Percentiles rank a stretch among this genome's conserved stretches.
Conservation (phyloP, 1,140 invertebrate genomes). For the Asbolus verrucosus region DNA sequence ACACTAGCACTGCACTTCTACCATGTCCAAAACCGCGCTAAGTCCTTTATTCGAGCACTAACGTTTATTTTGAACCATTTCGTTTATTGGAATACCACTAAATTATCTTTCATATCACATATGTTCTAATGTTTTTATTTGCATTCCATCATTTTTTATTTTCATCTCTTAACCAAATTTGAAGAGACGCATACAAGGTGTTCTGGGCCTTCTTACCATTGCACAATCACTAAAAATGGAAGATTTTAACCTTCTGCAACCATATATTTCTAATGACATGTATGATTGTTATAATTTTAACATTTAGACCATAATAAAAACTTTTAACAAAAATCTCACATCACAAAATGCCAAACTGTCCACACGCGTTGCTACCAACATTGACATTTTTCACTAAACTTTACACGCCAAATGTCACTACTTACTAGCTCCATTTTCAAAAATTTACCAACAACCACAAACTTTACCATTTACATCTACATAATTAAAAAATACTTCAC, state of each 20-base stretch:
- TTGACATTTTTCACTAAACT: conserved; percentile 46
- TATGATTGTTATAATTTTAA: conserved; percentile 58
- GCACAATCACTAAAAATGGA: conserved; percentile 51
- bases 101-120: conserved; percentile 64
- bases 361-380: conserved; percentile 65
- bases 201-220: conserved; percentile 54
- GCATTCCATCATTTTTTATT: conserved; percentile 65
- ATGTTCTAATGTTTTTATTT: conserved; percentile 66
- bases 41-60: conserved; percentile 49
- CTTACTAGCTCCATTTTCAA: conserved; percentile 24
- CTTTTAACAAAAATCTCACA: conserved; percentile 64
- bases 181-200: conserved; percentile 59
- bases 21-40: conserved; percentile 51
- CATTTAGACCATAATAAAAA: conserved; percentile 62
- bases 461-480: neutral
- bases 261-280: conserved; percentile 54
- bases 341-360: conserved; percentile 66
- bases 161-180: conserved; percentile 65
- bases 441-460: neutral
- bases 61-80: conserved; percentile 49
- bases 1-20: conserved; percentile 59
- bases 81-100: conserved; percentile 57
- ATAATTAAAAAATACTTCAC: too few species aligned
- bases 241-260: conserved; percentile 51
- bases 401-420: conserved; percentile 52